A percentile compares a stretch with the other conserved stretches of the same genome.
Conservation (phyloP, 2,797 vertebrate genomes). For the Semotilus atromaculatus region DNA sequence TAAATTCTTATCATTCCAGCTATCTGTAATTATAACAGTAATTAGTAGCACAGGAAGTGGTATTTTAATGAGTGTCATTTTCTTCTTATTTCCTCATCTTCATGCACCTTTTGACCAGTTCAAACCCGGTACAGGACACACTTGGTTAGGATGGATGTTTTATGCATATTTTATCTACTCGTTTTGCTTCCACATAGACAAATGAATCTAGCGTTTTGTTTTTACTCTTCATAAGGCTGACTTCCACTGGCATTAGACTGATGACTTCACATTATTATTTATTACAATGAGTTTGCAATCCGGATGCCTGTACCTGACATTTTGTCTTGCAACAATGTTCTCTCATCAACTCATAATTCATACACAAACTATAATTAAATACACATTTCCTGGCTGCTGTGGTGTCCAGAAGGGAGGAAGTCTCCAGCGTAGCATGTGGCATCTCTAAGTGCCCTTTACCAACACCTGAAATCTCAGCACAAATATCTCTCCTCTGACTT, state of each 20-base stretch:
- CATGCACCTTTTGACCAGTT: conserved; percentile 10
- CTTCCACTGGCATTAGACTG: background rate
- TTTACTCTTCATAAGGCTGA: conserved; percentile 13
- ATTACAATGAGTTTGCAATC: conserved; percentile 11
- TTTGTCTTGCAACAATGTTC: conserved; percentile 29
- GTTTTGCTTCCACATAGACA: background rate
- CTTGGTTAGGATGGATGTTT: conserved; percentile 27
- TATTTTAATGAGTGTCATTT: conserved; percentile 42
- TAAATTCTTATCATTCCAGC: conserved; percentile 29
- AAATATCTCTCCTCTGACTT: conserved; percentile 63
- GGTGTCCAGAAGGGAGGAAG: conserved; percentile 43
- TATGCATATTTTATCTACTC: background rate
- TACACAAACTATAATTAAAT: conserved; percentile 36
- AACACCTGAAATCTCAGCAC: conserved; percentile 65
- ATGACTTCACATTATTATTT: background rate
- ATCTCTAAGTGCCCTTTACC: conserved; percentile 63
- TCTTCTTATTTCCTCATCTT: conserved; percentile 31
- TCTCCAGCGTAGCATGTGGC: conserved; percentile 60
- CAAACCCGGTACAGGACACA: conserved; percentile 4
- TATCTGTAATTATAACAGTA: conserved; percentile 53
- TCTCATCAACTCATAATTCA: conserved; percentile 39
- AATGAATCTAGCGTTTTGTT: conserved; percentile 21
- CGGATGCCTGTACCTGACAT: conserved; percentile 28
- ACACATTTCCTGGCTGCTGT: conserved; percentile 21
- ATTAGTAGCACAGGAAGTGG: conserved; percentile 60